phyloP scores from a whole-genome alignment of 2,113 vertebrate species.

The Alectura lathami region DNA sequence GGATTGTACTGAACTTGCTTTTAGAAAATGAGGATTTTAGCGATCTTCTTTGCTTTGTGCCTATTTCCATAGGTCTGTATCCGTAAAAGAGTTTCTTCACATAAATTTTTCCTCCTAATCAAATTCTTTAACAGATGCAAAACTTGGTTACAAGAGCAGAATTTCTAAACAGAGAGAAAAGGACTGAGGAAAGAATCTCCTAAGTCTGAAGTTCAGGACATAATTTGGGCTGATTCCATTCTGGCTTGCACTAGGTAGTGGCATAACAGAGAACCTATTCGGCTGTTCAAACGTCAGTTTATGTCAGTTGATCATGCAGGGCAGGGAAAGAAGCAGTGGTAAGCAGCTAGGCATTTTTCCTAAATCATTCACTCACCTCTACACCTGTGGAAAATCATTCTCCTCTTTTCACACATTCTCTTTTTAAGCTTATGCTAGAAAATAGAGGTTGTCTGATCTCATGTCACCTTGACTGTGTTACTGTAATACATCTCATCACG shows the following conservation, averaged over 20 bases:
- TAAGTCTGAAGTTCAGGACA: neutral
- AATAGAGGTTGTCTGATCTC: neutral
- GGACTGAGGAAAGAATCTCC: neutral
- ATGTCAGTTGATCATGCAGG: neutral
- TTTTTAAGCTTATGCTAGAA: neutral
- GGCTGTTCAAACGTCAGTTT: neutral
- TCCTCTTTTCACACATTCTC: neutral
- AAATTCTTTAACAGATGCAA: neutral
- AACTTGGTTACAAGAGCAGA: neutral
- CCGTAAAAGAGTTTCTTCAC: neutral
- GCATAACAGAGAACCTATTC: neutral
- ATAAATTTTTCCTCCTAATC: neutral
- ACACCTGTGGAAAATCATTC: neutral
- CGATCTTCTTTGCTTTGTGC: neutral
- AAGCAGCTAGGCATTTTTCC: neutral
- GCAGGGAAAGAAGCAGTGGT: neutral
- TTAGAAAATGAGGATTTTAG: neutral
- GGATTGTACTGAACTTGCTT: neutral
- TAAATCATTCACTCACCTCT: neutral
- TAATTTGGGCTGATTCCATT: neutral
- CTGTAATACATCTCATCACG: neutral
- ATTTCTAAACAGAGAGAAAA: neutral
- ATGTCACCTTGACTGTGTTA: neutral
- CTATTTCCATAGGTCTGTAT: neutral
- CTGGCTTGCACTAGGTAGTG: neutral